Evolutionary conservation across 2,113 vertebrate species (phyloP), one percentile per base, ranked within the genome.

Genomic region (Electrona antarctica): DNA sequence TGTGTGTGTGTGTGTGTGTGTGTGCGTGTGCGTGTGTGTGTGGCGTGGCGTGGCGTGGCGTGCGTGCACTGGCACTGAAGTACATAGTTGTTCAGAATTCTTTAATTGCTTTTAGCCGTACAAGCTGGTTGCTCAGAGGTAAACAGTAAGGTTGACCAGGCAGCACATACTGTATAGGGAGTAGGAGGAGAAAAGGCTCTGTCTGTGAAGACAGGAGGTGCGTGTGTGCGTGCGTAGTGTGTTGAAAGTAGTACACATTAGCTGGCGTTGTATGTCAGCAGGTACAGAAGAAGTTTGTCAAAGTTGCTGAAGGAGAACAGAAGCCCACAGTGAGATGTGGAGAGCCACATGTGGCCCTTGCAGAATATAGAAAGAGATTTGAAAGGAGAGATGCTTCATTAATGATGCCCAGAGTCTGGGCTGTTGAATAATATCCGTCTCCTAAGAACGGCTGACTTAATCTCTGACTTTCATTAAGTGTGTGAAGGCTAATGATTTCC

Each of bases 391-490:
- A 64, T 67, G 64, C 86, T 41, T 77, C 74, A 85, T 87, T 86
- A 89, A 90, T 80, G 81, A 85, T 61, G 76, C 65, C 60, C 15
- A 28, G 52, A 57, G 73, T 74, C 71, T 77, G 68, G 21, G 65
- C 69, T 7, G 67, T 69, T 79, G 75, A 78, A 77, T 84, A 79
- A 81, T 80, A 68, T 76, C 60, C 60, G 62, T 76, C 83, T 84
- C 62, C 81, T 72, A 76, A 78, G 65, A 85, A 81, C 13, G 51
- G 69, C 81, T 81, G 75, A 83, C 90, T 83, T 85, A 82, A 85
- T 89, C 88, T 87, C 78, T 88, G 88, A 83, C 87, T 88, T 88
- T 88, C 87, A 90, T 88, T 90, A 87, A 84, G 58, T 73, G 67
- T 80, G 81, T 72, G 76, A 87, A 82, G 80, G 86, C 80, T 82